phyloP scores from a whole-genome alignment of 2,113 vertebrate species.

The Phainopepla nitens region DNA sequence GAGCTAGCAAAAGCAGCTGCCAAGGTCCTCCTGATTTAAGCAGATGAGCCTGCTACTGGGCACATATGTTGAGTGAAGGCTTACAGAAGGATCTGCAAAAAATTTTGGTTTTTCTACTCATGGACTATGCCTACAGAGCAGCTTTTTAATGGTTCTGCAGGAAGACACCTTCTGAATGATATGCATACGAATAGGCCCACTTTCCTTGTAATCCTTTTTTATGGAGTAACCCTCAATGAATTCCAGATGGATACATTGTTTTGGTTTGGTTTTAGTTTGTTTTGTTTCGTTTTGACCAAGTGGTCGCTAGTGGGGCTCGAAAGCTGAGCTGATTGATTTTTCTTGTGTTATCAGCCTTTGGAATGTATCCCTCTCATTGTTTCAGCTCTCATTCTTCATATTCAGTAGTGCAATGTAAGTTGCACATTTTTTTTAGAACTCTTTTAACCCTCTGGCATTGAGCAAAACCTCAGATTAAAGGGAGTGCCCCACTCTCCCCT shows the following conservation, averaged over 20 bases:
- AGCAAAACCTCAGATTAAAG: background rate
- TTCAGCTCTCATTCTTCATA: background rate
- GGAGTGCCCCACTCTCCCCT: background rate
- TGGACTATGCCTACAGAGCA: background rate
- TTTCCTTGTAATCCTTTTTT: background rate
- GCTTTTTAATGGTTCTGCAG: background rate
- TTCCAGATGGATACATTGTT: background rate
- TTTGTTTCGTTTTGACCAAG: background rate
- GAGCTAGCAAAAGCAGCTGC: slow-evolving; percentile 16
- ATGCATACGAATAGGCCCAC: background rate
- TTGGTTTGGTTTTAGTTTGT: background rate
- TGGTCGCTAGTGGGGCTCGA: background rate
- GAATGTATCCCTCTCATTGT: background rate
- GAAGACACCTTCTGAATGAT: background rate
- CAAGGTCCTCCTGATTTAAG: background rate
- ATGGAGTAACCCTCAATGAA: background rate
- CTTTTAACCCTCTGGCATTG: background rate
- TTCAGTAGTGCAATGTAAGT: background rate
- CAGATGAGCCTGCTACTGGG: background rate
- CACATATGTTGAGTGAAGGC: background rate
- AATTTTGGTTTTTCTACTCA: background rate
- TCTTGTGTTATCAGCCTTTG: background rate
- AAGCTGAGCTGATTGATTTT: background rate
- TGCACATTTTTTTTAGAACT: background rate
- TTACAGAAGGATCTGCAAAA: background rate